Evolutionary conservation across 2,113 vertebrate species (phyloP), one percentile per base, ranked within the genome.

Genomic region (Sakesphorus luctuosus): DNA sequence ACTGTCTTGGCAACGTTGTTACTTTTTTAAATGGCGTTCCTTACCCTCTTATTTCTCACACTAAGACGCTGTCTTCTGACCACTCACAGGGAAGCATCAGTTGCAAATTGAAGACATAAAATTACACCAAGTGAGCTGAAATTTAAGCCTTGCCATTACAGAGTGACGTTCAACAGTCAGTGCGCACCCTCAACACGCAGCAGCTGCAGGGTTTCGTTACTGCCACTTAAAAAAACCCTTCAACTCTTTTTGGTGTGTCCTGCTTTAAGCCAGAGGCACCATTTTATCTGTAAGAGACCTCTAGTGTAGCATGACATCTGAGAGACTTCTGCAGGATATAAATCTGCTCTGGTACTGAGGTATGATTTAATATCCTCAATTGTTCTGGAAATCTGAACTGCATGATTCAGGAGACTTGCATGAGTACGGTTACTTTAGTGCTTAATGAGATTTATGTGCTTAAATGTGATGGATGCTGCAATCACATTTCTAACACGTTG

Each of bases 61-160:
- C 73, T 78, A 76, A 89, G 82, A 59, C 13, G 1, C 26, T 1
- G 2, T 49, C 82, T 87, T 76, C 96, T 77, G 50, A 26, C 62
- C 13, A 1, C 52, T 47, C 68, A 58, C 26, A 10, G 49, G 33
- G 63, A 82, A 73, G 79, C 59, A 78, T 69, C 84, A 12, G 73
- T 65, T 95, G 76, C 85, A 87, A 90, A 91, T 40, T 2, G 86
- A 84, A 96, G 91, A 96, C 94, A 96, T 97, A 94, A 96, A 98
- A 98, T 98, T 91, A 98, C 98, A 98, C 98, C 96, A 98, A 97
- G 97, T 74, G 95, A 94, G 95, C 84, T 98, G 98, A 98, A 99
- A 99, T 98, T 98, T 97, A 98, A 99, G 97, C 98, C 89, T 94
- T 10, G 43, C 73, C 53, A 7, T 96, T 94, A 77, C 33, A 84